Conservation (phyloP, 2,797 vertebrate species). For the Crocodylus rhombifer region DNA sequence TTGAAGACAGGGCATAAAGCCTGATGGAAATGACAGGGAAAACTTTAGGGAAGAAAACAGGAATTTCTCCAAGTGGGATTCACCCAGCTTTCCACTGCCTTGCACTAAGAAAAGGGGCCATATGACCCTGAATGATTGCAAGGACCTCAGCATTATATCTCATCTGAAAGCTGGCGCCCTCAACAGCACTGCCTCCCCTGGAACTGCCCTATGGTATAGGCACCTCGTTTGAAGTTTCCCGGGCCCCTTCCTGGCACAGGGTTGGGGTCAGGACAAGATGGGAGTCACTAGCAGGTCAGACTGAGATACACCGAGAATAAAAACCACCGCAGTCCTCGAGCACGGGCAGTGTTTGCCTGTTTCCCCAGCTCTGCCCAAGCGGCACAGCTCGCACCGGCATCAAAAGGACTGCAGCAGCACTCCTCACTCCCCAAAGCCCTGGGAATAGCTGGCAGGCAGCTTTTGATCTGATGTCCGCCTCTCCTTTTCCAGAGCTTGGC, state of each 20-base stretch:
- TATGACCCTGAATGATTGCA: background rate
- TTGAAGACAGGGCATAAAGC: fast-evolving
- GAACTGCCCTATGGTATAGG: background rate
- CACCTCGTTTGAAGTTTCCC: background rate
- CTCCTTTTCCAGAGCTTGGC: background rate
- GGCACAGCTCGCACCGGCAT: fast-evolving
- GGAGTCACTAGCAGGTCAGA: background rate
- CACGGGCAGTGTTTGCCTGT: background rate
- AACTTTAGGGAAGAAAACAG: background rate
- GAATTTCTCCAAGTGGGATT: background rate
- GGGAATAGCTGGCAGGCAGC: background rate
- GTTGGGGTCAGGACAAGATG: background rate
- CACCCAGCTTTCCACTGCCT: background rate
- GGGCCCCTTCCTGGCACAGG: background rate
- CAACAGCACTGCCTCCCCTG: background rate
- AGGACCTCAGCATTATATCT: background rate
- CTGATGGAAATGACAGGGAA: fast-evolving
- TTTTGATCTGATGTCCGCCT: conserved; percentile 9
- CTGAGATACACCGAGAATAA: background rate
- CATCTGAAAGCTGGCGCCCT: background rate
- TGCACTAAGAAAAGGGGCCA: background rate
- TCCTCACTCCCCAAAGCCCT: background rate
- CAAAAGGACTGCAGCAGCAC: conserved; percentile 29
- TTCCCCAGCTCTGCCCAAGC: background rate
- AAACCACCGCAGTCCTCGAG: background rate